A percentile compares a stretch with the other conserved stretches of the same genome.
phyloP scores from a whole-genome alignment of 2,797 vertebrate genomes.

The Pseudomugil tenellus region DNA sequence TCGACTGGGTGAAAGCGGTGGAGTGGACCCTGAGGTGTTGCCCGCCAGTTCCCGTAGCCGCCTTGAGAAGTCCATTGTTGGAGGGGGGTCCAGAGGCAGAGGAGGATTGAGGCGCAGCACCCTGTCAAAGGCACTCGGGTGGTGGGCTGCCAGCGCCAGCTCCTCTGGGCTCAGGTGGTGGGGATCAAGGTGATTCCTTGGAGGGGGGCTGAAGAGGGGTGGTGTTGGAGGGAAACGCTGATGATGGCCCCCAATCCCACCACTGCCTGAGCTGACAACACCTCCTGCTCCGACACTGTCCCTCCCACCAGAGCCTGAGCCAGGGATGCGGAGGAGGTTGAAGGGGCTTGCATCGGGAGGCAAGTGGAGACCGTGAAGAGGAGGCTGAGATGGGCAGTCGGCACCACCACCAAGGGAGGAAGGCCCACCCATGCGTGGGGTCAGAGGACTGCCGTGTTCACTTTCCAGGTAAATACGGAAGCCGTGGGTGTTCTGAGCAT shows the following conservation, averaged over 20 bases:
- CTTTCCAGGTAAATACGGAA: conserved; percentile 99
- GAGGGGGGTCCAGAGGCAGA: conserved; percentile 96
- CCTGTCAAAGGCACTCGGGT: conserved; percentile 99
- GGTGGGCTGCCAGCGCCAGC: conserved; percentile 97
- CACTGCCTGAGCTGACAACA: conserved; percentile 72
- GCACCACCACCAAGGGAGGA: conserved; percentile 90
- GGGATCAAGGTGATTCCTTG: conserved; percentile 97
- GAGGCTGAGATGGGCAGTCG: conserved; percentile 95
- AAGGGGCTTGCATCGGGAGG: conserved; percentile 98
- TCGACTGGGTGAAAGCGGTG: conserved; percentile 94
- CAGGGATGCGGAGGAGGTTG: conserved; percentile 97
- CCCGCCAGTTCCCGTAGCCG: conserved; percentile 98
- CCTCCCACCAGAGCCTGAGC: conserved; percentile 93
- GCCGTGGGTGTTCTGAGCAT: conserved; percentile 98
- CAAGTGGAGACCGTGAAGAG: conserved; percentile 98
- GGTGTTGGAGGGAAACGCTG: conserved; percentile 97
- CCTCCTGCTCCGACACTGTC: conserved; percentile 87
- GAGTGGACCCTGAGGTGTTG: conserved; percentile 94
- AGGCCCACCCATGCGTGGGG: conserved; percentile 95
- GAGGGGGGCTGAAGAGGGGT: conserved; percentile 98
- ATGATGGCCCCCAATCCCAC: conserved; percentile 87
- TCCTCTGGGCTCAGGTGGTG: conserved; percentile 99
- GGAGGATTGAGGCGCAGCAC: conserved; percentile 99
- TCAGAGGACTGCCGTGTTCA: conserved; percentile 98
- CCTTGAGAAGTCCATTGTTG: conserved; percentile 99